Evolutionary conservation across 2,888 invertebrate species (phyloP), one percentile per base, ranked within the genome.

Genomic region (Lithophane socia): DNA sequence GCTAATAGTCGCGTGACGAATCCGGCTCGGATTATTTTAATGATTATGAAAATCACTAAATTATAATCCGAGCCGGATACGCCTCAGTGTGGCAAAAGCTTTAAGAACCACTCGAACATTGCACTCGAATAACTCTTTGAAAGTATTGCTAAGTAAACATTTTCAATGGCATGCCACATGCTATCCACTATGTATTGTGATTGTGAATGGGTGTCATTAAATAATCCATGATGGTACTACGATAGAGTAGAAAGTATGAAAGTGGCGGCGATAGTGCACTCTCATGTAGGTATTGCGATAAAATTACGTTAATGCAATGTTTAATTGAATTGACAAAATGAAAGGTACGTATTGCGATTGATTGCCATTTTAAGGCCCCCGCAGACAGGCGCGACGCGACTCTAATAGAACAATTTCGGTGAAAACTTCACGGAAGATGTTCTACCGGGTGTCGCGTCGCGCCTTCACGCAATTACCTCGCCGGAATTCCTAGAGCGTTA

Each of bases 171-270:
- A 65, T 60, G 60, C n/a, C 60, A 79, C 83, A 58, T 80, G 80
- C 78, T 83, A 37, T 80, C 16, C 42, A 63, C 42, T 24, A 56
- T 21, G 49, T 58, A 76, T 56, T 52, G 54, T 83, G 10, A 68
- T 56, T 52, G 54, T 83, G 10, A 54, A 61, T 66, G 37, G 49
- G n/a, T 56, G 65, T 60, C 80, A 69, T 69, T 79, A 69, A n/a
- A 72, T 68, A 56, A 29, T 37, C 84, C 84, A 73, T 84, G 49
- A 65, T 44, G 29, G 61, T 56, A 47, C 68, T 72, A 37, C 44
- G 63, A 64, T 68, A 2, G 16, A 82, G 49, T 81, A 68, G 81
- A 84, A 81, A 81, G 84, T 79, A 49, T 56, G 73, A 69, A 84
- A 79, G 84, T 47, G 37, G 13, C 44, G 37, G 24, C 24, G 18